Conservation (phyloP, 2,888 invertebrate species). For the Frankliniella fusca region DNA sequence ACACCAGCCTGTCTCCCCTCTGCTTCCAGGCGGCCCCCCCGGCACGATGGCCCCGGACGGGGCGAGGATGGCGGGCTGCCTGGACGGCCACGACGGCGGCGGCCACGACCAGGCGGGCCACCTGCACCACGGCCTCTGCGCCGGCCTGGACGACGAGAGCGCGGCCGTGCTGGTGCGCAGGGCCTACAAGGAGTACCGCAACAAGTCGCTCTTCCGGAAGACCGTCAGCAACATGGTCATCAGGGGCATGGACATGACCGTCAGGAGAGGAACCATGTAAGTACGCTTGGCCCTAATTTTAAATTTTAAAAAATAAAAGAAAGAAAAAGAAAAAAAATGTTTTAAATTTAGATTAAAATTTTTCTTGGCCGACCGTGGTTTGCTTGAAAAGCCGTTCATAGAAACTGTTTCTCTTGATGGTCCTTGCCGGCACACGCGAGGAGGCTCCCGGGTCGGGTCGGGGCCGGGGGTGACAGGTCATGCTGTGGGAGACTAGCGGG, state of each 20-base stretch:
- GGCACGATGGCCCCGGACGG: background rate
- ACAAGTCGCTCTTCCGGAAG: constrained; percentile 38
- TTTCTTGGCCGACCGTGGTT: too few relatives aligned
- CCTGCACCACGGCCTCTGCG: background rate
- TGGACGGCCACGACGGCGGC: background rate
- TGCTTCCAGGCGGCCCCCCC: background rate
- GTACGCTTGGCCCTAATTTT: constrained; percentile 31
- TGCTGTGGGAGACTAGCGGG: too few relatives aligned
- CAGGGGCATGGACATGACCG: constrained; percentile 43
- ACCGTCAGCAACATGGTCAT: constrained; percentile 30
- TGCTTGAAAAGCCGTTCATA: too few relatives aligned
- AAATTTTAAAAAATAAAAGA: too few relatives aligned
- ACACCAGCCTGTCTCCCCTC: background rate
- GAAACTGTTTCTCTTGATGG: too few relatives aligned
- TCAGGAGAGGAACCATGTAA: constrained; percentile 42
- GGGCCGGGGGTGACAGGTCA: too few relatives aligned
- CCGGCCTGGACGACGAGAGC: constrained; percentile 27
- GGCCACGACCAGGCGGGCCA: background rate
- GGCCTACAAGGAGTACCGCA: constrained; percentile 42
- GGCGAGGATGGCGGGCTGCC: background rate
- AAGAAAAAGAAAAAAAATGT: too few relatives aligned
- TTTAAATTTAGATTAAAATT: too few relatives aligned
- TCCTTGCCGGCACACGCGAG: too few relatives aligned
- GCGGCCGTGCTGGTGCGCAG: constrained; percentile 40
- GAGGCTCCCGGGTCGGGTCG: too few relatives aligned